Evolutionary conservation across 2,888 invertebrate species (phyloP).

Genomic region (Morpho achilles): DNA sequence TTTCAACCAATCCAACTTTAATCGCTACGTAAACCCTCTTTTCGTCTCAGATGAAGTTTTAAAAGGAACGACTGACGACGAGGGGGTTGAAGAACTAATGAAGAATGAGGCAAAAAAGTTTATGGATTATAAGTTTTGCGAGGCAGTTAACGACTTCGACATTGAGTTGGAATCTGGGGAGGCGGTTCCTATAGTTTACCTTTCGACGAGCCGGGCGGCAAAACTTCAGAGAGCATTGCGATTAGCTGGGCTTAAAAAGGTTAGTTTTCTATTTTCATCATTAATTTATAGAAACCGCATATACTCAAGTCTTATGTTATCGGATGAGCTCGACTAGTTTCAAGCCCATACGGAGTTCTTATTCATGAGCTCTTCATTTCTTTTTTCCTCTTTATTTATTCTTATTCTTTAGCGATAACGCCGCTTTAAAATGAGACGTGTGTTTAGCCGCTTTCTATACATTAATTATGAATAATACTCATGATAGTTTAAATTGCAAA

Average conservation of each 20-base stretch:
- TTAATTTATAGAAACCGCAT: no score
- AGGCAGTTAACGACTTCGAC: slow-evolving; percentile 70
- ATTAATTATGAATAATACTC: no score
- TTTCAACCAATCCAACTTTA: slow-evolving; percentile 42
- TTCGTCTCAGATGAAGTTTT: slow-evolving; percentile 60
- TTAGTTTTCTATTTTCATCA: slow-evolving; percentile 37
- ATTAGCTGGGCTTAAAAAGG: slow-evolving; percentile 79
- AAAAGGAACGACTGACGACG: slow-evolving; percentile 52
- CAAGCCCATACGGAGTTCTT: no score
- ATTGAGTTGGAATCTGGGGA: slow-evolving; percentile 64
- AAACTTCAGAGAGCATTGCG: slow-evolving; percentile 75
- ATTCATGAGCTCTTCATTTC: no score
- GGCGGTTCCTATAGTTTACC: slow-evolving; percentile 68
- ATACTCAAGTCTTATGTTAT: no score
- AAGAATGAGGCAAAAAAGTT: slow-evolving; percentile 62
- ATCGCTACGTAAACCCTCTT: slow-evolving; percentile 61
- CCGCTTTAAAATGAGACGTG: no score
- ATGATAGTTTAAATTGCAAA: no score
- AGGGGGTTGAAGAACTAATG: slow-evolving; percentile 56
- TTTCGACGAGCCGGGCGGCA: slow-evolving; percentile 73
- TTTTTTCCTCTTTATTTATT: no score
- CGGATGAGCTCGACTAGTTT: no score
- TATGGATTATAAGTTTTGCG: slow-evolving; percentile 68
- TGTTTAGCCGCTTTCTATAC: no score
- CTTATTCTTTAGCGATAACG: no score